Base-by-base conservation (phyloP, 1,140 invertebrate genomes). In the Ruditapes philippinarum region DNA sequence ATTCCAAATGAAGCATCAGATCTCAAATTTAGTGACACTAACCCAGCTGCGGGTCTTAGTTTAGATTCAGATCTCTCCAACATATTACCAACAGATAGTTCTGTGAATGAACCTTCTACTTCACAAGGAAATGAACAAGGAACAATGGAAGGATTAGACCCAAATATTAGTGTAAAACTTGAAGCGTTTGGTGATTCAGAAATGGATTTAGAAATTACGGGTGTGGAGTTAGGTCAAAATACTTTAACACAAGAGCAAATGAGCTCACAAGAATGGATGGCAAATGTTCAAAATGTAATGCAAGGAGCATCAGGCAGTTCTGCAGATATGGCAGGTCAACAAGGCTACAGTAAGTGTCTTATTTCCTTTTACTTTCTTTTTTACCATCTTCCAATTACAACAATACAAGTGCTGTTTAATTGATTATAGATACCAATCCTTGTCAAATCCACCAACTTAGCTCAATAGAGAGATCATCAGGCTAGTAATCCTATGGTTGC, bases 201-300 rank as follows among this genome's bases (percentile, higher is more conserved):
- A 57, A 84, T 84, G 81, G 81, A 84, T 33, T 73, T 84, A 51
- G 81, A 84, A 73, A 84, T 84, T 7, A 84, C 81, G 31, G 81
- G 81, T 68, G 81, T 84, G 38, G 81, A 84, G 45, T 45, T 73
- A 11, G 81, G 81, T 19, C 62, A 73, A 11, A 51, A 40, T 25
- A 60, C 38, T 28, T 17, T 33, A 5, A 28, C 14, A 22, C 62
- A 84, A 19, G 74, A 78, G 74, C 74, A 45, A 49, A 42, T 54
- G 33, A 57, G 79, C 60, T 81, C 79, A 0, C 79, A 81, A 33
- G 79, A 81, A 33, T 81, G 79, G 79, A 65, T 65, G 54, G 33
- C 38, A 42, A 62, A 81, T 62, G 79, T 65, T 81, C 54, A 62
- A 45, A 33, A 65, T 65, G 51, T 62, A 1, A 81, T 81, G 79